A percentile compares a stretch with the other conserved stretches of the same genome.
Conservation (phyloP, 1,140 invertebrate genomes). For the Plodia interpunctella region DNA sequence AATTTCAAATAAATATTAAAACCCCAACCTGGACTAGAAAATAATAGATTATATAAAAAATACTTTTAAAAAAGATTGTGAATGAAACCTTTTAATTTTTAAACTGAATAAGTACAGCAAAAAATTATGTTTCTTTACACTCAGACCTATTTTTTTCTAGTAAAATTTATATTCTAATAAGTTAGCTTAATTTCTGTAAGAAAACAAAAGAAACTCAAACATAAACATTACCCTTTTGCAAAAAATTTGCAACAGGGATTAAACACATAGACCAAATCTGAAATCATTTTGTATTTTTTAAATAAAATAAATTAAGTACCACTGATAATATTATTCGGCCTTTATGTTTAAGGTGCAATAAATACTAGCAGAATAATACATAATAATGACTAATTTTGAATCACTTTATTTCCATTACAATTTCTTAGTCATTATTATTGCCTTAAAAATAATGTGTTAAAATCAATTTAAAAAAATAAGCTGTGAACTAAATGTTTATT, state of each 20-base stretch:
- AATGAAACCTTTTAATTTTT: too few relatives aligned
- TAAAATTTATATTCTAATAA: conserved; percentile 21
- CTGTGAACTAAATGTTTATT: conserved; percentile 50
- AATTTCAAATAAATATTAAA: conserved; percentile 13
- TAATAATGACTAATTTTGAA: conserved; percentile 19
- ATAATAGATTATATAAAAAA: conserved; percentile 14
- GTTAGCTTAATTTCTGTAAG: conserved; percentile 32
- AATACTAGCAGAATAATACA: conserved; percentile 25
- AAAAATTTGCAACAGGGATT: conserved; percentile 19
- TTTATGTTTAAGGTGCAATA: conserved; percentile 23
- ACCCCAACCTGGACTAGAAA: conserved; percentile 1
- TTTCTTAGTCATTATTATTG: conserved; percentile 28
- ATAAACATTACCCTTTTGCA: conserved; percentile 21
- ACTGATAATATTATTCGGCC: background rate
- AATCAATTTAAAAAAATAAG: conserved; percentile 63
- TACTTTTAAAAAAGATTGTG: background rate
- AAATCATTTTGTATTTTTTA: background rate
- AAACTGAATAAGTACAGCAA: too few relatives aligned
- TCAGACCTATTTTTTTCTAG: background rate
- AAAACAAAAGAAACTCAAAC: conserved; percentile 31
- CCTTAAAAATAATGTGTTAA: conserved; percentile 40
- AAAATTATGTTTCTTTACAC: background rate
- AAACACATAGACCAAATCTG: conserved; percentile 8
- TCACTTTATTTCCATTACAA: background rate
- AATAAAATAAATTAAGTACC: background rate